These are phyloP conservation scores for Neogale vison DNA, from an alignment of 2,113 vertebrate species.

Conservation along the genomic window DNA sequence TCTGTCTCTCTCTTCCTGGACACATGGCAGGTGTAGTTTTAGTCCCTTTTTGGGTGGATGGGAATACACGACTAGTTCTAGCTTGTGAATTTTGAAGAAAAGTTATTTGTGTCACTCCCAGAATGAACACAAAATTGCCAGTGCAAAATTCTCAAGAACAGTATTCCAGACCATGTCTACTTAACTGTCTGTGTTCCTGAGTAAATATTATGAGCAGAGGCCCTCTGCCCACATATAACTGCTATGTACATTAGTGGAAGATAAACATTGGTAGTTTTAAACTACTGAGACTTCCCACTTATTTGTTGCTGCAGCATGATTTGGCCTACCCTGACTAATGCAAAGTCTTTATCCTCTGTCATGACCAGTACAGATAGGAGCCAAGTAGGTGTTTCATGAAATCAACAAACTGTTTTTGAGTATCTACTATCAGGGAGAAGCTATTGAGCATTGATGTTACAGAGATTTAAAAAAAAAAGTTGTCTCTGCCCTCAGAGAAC, in stretches of 20 bases:
- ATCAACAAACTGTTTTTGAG: not conserved
- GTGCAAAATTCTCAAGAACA: not conserved
- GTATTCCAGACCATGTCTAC: not conserved
- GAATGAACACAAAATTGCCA: not conserved
- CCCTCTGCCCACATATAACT: not conserved
- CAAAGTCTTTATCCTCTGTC: not conserved
- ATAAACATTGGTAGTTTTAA: not conserved
- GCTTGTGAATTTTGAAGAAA: not conserved
- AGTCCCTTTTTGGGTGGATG: not conserved
- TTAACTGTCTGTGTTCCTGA: not conserved
- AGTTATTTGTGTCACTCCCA: not conserved
- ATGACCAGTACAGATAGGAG: not conserved
- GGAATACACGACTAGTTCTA: not conserved
- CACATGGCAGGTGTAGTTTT: not conserved
- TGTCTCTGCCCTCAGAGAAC: not conserved
- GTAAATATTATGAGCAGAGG: not conserved
- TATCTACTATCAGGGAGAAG: not conserved
- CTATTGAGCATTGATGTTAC: not conserved
- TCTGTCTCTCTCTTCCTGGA: not conserved
- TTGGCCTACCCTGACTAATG: not conserved
- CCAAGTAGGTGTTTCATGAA: not conserved
- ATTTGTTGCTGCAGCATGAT: not conserved
- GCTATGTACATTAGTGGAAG: not conserved
- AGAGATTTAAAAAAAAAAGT: not conserved
- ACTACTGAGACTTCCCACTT: not conserved